Conservation (phyloP, 2,797 vertebrate species). For the Micropoecilia bifurca region DNA sequence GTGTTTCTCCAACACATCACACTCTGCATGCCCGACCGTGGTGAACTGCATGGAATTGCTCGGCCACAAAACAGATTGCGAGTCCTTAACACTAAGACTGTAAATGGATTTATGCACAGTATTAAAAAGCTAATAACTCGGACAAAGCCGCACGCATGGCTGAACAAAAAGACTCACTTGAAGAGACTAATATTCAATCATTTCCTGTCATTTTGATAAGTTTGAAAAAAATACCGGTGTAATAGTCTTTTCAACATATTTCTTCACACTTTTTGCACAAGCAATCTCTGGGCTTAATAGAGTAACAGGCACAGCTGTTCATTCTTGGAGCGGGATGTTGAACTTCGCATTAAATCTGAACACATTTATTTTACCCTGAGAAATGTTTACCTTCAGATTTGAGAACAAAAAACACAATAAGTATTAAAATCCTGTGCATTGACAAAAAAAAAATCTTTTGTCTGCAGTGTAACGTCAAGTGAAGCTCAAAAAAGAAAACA, state of each 20-base stretch:
- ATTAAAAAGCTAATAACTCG: conserved; percentile 77
- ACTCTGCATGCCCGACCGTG: conserved; percentile 25
- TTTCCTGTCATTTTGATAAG: conserved; percentile 77
- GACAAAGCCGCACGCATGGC: conserved; percentile 67
- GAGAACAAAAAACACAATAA: conserved; percentile 34
- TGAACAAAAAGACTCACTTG: conserved; percentile 74
- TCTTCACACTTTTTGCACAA: conserved; percentile 78
- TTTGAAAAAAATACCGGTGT: conserved; percentile 73
- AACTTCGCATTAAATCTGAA: conserved; percentile 46
- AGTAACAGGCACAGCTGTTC: conserved; percentile 69
- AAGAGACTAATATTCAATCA: conserved; percentile 78
- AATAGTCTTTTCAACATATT: conserved; percentile 76
- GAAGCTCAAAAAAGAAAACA: background rate
- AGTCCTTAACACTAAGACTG: conserved; percentile 18
- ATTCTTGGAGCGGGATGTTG: conserved; percentile 44
- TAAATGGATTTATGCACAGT: conserved; percentile 71
- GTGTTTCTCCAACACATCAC: conserved; percentile 32
- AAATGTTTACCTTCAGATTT: conserved; percentile 37
- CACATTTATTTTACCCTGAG: conserved; percentile 54
- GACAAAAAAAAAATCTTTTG: background rate
- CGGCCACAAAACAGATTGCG: conserved; percentile 3
- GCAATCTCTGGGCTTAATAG: conserved; percentile 77
- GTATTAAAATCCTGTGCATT: conserved; percentile 23
- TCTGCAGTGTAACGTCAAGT: background rate
- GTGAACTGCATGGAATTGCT: conserved; percentile 30